Percentiles rank a stretch among this genome's conserved stretches.
Evolutionary conservation across 2,888 invertebrate species (phyloP).

Genomic region (Paralinhomoeus sp.): DNA sequence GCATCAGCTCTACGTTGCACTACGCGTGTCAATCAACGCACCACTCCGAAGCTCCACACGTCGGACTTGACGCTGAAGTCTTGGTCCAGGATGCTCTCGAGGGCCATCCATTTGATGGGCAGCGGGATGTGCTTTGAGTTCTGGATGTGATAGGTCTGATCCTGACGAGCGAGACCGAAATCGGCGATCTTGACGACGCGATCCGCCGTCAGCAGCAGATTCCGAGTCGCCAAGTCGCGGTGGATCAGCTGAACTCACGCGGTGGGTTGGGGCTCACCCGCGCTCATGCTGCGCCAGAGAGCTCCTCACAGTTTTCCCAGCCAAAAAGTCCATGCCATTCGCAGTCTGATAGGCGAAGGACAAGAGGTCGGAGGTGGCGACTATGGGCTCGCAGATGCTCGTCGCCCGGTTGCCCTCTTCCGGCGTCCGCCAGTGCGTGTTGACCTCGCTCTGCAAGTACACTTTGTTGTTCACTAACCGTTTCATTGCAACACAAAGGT

Average conservation of each 20-base stretch:
- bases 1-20: no score
- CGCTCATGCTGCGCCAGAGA: no score
- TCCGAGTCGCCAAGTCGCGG: slow-evolving; percentile 78
- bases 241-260: slow-evolving; percentile 74
- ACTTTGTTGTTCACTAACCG: no score
- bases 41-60: slow-evolving; percentile 1
- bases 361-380: slow-evolving; percentile 1
- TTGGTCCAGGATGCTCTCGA: slow-evolving; percentile 4
- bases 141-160: slow-evolving; percentile 26
- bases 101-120: slow-evolving; percentile 7
- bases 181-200: slow-evolving; percentile 85
- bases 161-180: slow-evolving; percentile 80
- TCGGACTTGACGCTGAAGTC: slow-evolving; percentile 6
- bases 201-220: slow-evolving; percentile 75
- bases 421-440: neutral
- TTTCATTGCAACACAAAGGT: no score
- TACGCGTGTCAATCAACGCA: no score
- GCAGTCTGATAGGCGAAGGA: slow-evolving; percentile 2
- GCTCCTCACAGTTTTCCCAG: slow-evolving; percentile 1
- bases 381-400: neutral
- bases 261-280: no score
- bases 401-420: neutral
- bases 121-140: slow-evolving; percentile 3
- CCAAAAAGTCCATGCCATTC: slow-evolving; percentile 5
- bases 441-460: neutral